Base-by-base conservation (phyloP, 1,140 invertebrate species). In the Antheraea pernyi region DNA sequence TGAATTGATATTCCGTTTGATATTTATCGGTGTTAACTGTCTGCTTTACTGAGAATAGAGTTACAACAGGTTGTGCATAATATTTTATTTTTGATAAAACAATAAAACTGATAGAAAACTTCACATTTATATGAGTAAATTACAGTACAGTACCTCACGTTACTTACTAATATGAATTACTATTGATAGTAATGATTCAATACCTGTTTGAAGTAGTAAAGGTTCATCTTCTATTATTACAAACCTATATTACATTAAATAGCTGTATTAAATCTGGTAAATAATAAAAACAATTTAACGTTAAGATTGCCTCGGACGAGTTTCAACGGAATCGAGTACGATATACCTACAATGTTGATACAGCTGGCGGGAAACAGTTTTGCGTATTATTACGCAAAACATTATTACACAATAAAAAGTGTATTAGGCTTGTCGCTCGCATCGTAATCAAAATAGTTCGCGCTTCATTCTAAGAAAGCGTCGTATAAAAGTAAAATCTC, bases 401-500 rank as follows among this genome's bases (percentile, higher is more conserved):
- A 65, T 48, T 65, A 65, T 65, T 65, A 65, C 42, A 65, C 64
- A 48, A 65, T 65, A 65, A 65, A 65, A 48, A 42, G 39, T 65
- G 19, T 39, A 65, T 65, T 48, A 42, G 64, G 0, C 30, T n/a
- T 18, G 61, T 36, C 61, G 61, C 37, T 5, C 16, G 6, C 19
- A 16, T 60, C 16, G 59, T 60, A 19, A 60, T 60, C 18, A 63
- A 37, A 63, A 63, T 30, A 63, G 61, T 37, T 37, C n/a, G 2
- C 22, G 36, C 3, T 63, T 67, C 71, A 73, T 69, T 69, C 3
- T 37, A 6, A 30, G 30, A 10, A 59, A 64, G 53, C 7, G 62
- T 58, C 11, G 39, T 42, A 66, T 62, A 73, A 73, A 70, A 73
- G 69, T 74, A 64, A 65, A 74, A 70, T 67, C 65, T 69, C 22